Percentiles rank a stretch among this genome's conserved stretches.
phyloP scores from a whole-genome alignment of 2,797 vertebrate species.

The Chromobotia macracanthus region DNA sequence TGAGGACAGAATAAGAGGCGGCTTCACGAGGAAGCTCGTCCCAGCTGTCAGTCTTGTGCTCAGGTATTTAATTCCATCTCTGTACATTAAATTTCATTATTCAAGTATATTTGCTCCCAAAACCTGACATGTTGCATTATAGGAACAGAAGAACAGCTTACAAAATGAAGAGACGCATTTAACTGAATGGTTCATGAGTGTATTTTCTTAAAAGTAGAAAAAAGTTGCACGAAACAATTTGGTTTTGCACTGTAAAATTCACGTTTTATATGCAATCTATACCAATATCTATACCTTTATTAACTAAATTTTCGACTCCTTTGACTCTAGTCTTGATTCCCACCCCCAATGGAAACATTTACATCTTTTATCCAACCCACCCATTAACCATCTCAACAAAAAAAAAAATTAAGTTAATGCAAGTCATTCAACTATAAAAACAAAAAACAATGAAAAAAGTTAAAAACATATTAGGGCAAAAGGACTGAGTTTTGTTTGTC shows the following conservation, averaged over 20 bases:
- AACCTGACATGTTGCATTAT: constrained; percentile 43
- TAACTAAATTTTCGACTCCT: constrained; percentile 60
- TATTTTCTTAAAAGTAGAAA: constrained; percentile 72
- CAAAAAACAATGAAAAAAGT: constrained; percentile 61
- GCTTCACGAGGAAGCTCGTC: constrained; percentile 41
- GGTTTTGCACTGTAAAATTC: constrained; percentile 68
- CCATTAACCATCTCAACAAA: neutral
- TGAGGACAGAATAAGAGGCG: neutral
- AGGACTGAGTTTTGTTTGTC: constrained; percentile 65
- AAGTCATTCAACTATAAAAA: constrained; percentile 60
- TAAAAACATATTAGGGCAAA: constrained; percentile 59
- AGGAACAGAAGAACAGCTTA: constrained; percentile 25
- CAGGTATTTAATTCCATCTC: constrained; percentile 61
- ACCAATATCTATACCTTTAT: constrained; percentile 22
- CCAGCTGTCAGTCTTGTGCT: constrained; percentile 58
- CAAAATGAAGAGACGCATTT: constrained; percentile 77
- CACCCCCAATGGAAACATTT: constrained; percentile 60
- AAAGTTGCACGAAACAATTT: constrained; percentile 61
- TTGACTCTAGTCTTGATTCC: constrained; percentile 64
- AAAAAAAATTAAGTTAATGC: constrained; percentile 68
- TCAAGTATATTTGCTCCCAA: constrained; percentile 73
- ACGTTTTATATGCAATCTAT: constrained; percentile 64
- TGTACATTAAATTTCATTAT: constrained; percentile 69
- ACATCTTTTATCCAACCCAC: too few species aligned
- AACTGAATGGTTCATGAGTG: constrained; percentile 78